A percentile compares a stretch with the other conserved stretches of the same genome.
Conservation (phyloP, 2,888 invertebrate species). For the Hirtodrosophila histrioides region DNA sequence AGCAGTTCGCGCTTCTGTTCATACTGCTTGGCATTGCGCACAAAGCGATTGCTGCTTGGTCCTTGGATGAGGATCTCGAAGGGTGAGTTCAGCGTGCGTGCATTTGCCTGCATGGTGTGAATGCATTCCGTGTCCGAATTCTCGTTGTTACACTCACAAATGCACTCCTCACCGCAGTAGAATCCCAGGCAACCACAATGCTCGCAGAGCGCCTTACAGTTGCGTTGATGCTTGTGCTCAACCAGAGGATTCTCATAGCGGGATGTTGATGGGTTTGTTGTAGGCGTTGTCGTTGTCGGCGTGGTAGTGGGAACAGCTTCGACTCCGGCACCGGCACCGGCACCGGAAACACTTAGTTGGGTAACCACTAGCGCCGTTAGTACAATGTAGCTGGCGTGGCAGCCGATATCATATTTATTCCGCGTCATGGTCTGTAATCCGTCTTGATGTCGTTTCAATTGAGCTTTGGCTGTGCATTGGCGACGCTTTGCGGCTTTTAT, state of each 20-base stretch:
- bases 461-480: slow-evolving; percentile 43
- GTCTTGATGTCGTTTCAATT: slow-evolving; percentile 29
- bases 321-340: too few species aligned
- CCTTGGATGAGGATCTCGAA: slow-evolving; percentile 84
- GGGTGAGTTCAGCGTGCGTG: slow-evolving; percentile 74
- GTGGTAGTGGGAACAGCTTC: slow-evolving; percentile 12
- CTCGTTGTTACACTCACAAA: slow-evolving; percentile 84
- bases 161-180: slow-evolving; percentile 84
- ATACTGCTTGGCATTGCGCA: slow-evolving; percentile 81
- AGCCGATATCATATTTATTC: slow-evolving; percentile 23
- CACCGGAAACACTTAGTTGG: slow-evolving; percentile 27
- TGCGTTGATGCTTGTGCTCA: slow-evolving; percentile 73
- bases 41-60: slow-evolving; percentile 80
- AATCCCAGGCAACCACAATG: slow-evolving; percentile 83
- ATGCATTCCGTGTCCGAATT: slow-evolving; percentile 82
- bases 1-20: slow-evolving; percentile 69
- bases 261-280: slow-evolving; percentile 14
- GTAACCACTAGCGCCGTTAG: slow-evolving; percentile 28
- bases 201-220: slow-evolving; percentile 82
- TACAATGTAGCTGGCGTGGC: slow-evolving; percentile 11
- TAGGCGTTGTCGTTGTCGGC: not conserved
- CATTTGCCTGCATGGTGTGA: slow-evolving; percentile 79
- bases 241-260: slow-evolving; percentile 60
- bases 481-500: slow-evolving; percentile 50
- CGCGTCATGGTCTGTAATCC: slow-evolving; percentile 46